Conservation (phyloP, 2,113 vertebrate species). For the Arenaria interpres region DNA sequence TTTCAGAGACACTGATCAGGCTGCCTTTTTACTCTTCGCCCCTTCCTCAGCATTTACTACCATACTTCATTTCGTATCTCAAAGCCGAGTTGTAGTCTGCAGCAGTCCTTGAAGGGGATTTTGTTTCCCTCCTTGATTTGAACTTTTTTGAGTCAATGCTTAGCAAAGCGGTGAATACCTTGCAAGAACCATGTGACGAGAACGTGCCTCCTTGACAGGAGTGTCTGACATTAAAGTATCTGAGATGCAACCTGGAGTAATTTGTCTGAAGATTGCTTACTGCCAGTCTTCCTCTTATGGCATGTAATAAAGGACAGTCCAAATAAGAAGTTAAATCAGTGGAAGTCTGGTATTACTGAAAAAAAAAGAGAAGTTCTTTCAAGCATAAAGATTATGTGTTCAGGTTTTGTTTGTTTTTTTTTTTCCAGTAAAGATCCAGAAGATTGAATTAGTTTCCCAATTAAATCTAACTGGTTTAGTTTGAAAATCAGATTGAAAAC, state of each 20-base stretch:
- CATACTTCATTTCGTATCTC: not conserved
- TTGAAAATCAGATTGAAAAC: slow-evolving; percentile 14
- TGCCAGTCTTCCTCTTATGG: not conserved
- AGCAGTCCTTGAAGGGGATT: not conserved
- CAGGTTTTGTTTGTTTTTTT: not conserved
- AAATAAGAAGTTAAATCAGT: not conserved
- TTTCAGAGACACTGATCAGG: not conserved
- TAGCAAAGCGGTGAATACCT: not conserved
- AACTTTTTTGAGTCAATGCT: not conserved
- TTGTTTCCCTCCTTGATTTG: not conserved
- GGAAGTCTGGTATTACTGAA: not conserved
- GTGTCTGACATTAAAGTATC: not conserved
- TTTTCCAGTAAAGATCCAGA: not conserved
- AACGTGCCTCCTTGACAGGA: not conserved
- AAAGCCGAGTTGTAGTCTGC: not conserved
- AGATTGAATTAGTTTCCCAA: not conserved
- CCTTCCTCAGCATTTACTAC: not conserved
- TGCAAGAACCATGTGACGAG: not conserved
- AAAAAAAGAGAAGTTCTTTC: not conserved
- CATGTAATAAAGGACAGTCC: not conserved
- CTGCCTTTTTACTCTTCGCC: not conserved
- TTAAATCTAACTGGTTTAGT: not conserved
- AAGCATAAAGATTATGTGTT: not conserved
- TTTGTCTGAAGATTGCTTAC: not conserved
- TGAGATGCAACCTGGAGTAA: not conserved